These are phyloP conservation scores for Charina bottae DNA, from an alignment of 2,113 vertebrate genomes.

Conservation along the genomic window DNA sequence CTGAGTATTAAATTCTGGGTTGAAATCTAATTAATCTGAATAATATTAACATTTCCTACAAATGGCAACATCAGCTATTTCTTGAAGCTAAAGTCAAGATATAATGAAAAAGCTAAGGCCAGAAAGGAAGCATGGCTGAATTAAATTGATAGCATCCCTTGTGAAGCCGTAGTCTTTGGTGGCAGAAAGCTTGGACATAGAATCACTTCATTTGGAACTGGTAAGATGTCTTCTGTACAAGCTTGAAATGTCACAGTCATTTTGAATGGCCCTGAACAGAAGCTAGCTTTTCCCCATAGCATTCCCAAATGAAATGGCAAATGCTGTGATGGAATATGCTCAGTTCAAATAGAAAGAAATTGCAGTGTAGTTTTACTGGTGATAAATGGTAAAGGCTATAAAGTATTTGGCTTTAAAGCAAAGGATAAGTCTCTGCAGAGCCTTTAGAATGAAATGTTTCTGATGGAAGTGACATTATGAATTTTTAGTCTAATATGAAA, in stretches of 20 bases:
- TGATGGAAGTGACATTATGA: not conserved
- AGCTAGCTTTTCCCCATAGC: not conserved
- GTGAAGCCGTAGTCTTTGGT: not conserved
- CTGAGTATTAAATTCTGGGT: not conserved
- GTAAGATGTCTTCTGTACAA: not conserved
- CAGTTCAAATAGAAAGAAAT: not conserved
- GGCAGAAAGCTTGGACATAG: not conserved
- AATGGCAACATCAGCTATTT: not conserved
- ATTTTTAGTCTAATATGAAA: not conserved
- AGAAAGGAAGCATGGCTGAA: not conserved
- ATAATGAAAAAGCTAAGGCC: not conserved
- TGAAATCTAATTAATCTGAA: conserved; percentile 29
- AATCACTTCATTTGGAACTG: not conserved
- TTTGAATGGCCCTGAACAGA: not conserved
- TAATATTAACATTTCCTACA: conserved; percentile 11
- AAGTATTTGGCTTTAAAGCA: not conserved
- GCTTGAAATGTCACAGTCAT: conserved; percentile 1
- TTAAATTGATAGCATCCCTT: not conserved
- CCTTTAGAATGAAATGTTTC: conserved; percentile 17
- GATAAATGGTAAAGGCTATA: conserved; percentile 16
- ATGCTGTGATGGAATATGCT: not conserved
- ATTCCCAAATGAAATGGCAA: conserved; percentile 11
- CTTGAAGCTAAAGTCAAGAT: not conserved
- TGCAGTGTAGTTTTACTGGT: conserved; percentile 3
- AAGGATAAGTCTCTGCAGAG: conserved; percentile 1